phyloP scores from a whole-genome alignment of 2,797 vertebrate species.

The Percopsis omiscomaycus region DNA sequence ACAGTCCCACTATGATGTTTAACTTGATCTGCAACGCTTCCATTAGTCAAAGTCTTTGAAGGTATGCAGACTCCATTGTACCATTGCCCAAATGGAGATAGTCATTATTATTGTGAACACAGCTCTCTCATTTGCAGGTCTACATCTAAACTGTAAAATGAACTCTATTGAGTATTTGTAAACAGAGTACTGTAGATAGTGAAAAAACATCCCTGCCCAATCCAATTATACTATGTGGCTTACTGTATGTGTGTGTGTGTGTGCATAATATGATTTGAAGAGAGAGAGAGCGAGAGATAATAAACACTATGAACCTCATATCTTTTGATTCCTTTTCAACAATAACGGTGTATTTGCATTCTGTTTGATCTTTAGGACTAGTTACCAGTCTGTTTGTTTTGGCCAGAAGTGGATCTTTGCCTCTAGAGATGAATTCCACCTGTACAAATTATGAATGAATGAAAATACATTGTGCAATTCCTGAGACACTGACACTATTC shows the following conservation, averaged over 20 bases:
- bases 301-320: neutral
- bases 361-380: conserved; percentile 25
- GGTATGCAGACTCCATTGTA: conserved; percentile 10
- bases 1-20: conserved; percentile 44
- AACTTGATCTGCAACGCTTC: conserved; percentile 44
- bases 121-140: conserved; percentile 51
- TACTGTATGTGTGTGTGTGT: neutral
- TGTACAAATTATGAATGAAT: no score
- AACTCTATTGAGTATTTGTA: conserved; percentile 25
- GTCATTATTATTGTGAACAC: conserved; percentile 57
- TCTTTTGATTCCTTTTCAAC: neutral
- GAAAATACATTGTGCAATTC: no score
- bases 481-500: no score
- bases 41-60: conserved; percentile 41
- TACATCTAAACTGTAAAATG: conserved; percentile 43
- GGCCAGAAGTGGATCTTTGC: conserved; percentile 33
- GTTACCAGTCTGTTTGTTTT: conserved; percentile 42
- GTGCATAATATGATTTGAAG: conserved; percentile 8
- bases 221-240: neutral
- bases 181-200: conserved; percentile 27
- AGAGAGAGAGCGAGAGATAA: neutral
- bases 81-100: conserved; percentile 18
- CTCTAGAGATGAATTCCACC: neutral
- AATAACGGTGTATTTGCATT: conserved; percentile 31
- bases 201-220: conserved; percentile 12